phyloP scores from a whole-genome alignment of 2,888 invertebrate genomes.

The Hylaea fasciaria region DNA sequence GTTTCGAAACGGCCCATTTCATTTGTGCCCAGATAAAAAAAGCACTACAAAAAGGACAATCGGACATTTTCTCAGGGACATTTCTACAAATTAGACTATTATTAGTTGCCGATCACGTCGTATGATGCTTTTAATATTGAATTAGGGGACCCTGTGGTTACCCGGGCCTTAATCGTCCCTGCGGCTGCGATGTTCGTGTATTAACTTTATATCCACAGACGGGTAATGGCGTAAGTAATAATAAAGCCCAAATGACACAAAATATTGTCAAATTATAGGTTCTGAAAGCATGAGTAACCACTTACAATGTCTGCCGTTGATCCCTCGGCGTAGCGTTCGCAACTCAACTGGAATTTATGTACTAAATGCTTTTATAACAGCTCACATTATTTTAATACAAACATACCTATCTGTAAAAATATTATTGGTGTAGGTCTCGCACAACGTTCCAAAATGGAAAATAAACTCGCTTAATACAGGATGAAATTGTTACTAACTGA shows the following conservation, averaged over 20 bases:
- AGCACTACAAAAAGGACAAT: constrained; percentile 72
- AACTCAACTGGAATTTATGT: constrained; percentile 30
- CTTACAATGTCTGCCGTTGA: constrained; percentile 79
- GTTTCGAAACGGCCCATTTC: constrained; percentile 69
- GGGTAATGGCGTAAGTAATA: constrained; percentile 83
- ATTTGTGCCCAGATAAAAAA: constrained; percentile 64
- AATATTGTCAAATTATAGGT: constrained; percentile 85
- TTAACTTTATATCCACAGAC: constrained; percentile 81
- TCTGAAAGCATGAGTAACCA: constrained; percentile 83
- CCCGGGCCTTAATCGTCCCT: constrained; percentile 77
- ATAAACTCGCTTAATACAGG: too few species aligned
- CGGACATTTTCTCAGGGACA: constrained; percentile 84
- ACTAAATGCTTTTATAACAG: neutral
- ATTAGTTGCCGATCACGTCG: constrained; percentile 83
- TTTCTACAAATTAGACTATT: constrained; percentile 82
- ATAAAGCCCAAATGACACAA: constrained; percentile 85
- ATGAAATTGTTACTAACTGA: too few species aligned
- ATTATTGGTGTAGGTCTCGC: neutral
- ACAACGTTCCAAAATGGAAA: too few species aligned
- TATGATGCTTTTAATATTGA: constrained; percentile 85
- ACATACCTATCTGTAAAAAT: neutral
- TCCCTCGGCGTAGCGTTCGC: constrained; percentile 69
- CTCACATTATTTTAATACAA: neutral
- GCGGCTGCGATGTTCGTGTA: constrained; percentile 71
- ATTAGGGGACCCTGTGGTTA: constrained; percentile 84